phyloP scores from a whole-genome alignment of 1,140 invertebrate genomes.

The Phenacoccus solenopsis region DNA sequence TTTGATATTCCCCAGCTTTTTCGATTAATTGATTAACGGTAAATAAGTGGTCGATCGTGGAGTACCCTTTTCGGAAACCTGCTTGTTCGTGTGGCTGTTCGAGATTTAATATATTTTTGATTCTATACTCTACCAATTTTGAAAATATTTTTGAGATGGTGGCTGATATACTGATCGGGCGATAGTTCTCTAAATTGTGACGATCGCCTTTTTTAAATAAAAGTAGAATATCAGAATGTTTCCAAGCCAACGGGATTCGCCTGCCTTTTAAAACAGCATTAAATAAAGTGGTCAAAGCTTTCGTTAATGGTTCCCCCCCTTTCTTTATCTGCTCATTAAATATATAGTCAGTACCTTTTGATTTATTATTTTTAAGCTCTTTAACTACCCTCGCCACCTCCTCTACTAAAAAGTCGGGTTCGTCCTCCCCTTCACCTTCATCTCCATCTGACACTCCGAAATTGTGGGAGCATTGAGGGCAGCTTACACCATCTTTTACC shows the following conservation, averaged over 20 bases:
- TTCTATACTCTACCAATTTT: constrained; percentile 11
- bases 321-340: constrained; percentile 11
- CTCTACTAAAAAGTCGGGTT: neutral
- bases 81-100: neutral
- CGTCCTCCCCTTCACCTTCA: too few species aligned
- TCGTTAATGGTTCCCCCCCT: neutral
- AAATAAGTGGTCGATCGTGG: constrained; percentile 10
- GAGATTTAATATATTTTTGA: constrained; percentile 5
- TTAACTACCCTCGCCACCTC: neutral
- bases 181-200: constrained; percentile 29
- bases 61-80: constrained; percentile 17
- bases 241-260: constrained; percentile 27
- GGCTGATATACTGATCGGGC: constrained; percentile 30
- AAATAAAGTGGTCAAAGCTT: neutral
- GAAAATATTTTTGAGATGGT: constrained; percentile 25
- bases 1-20: constrained; percentile 1
- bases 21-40: constrained; percentile 5
- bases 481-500: too few species aligned
- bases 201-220: constrained; percentile 30
- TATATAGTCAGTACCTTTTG: constrained; percentile 15
- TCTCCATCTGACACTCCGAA: too few species aligned
- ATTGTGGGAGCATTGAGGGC: too few species aligned
- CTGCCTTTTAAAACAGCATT: constrained; percentile 22
- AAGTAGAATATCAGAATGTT: constrained; percentile 28
- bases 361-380: constrained; percentile 10